These are phyloP conservation scores for Bellardia pandia DNA, from an alignment of 2,888 invertebrate species.

Conservation along the genomic window DNA sequence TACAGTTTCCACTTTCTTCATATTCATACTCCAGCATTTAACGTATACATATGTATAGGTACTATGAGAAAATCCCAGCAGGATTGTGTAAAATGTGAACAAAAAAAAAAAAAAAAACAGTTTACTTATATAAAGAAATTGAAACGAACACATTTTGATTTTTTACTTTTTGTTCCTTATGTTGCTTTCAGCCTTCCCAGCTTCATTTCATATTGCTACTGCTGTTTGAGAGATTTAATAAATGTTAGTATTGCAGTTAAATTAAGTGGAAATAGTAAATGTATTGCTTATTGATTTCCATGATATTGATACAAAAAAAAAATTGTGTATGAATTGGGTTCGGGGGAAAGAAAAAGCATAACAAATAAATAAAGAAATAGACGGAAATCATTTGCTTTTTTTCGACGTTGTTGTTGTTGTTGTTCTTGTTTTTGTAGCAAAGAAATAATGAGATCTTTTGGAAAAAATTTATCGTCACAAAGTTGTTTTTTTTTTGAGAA, in stretches of 20 bases:
- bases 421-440: constrained; percentile 15
- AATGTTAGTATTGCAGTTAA: constrained; percentile 73
- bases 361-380: constrained; percentile 47
- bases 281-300: constrained; percentile 73
- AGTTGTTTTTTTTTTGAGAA: constrained; percentile 22
- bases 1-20: constrained; percentile 11
- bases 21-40: constrained; percentile 27
- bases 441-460: constrained; percentile 56
- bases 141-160: constrained; percentile 56
- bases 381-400: constrained; percentile 64
- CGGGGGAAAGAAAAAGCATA: constrained; percentile 6
- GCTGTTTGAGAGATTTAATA: constrained; percentile 69
- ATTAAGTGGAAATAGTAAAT: constrained; percentile 74
- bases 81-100: not conserved
- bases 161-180: constrained; percentile 49
- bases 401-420: not conserved
- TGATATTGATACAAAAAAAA: constrained; percentile 64
- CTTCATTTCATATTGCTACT: constrained; percentile 36
- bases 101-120: not conserved
- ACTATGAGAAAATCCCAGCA: constrained; percentile 26
- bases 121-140: constrained; percentile 25
- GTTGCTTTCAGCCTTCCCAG: constrained; percentile 44
- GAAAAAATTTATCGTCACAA: constrained; percentile 56
- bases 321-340: constrained; percentile 36
- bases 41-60: not conserved